Evolutionary conservation across 2,888 invertebrate species (phyloP), one percentile per base, ranked within the genome.

Genomic region (Teleogryllus oceanicus): DNA sequence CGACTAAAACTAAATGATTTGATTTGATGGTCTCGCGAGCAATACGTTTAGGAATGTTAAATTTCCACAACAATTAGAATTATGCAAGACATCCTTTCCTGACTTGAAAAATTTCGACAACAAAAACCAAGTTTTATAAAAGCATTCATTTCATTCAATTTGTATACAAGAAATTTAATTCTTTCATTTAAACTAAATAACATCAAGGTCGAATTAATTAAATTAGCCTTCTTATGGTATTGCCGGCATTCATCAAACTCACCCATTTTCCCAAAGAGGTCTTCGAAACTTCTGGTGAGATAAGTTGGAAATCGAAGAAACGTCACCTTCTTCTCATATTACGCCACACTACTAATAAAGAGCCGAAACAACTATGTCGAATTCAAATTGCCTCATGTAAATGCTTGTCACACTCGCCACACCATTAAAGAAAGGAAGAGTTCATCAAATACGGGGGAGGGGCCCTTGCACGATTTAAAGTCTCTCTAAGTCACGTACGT

Each of bases 191-290:
- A 37, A 37, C 37, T 37, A 37, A 37, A 37, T 5, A 37, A 37
- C 37, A 37, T 37, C 62, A 62, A 62, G 62, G 62, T 18, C 62
- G n/a, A 62, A 62, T 62, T 62, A 62, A 62, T 62, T 62, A 62
- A 62, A 18, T 62, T 13, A 18, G 13, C 62, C 62, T 62, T 62
- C 16, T 18, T 62, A 62, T 8, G 37, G 37, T n/a, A 62, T n/a
- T n/a, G 16, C 62, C 62, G 62, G 62, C n/a, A 62, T 18, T 62
- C 62, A 62, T 13, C 62, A 18, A 21, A 62, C 62, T 62, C 62
- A 62, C 62, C 62, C 62, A 62, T 62, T n/a, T 62, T 62, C n/a
- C 62, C 62, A n/a, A n/a, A 62, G 62, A 62, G 62, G 62, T 62
- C 62, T n/a, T 62, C 62, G n/a, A 62, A 62, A 62, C 62, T 62